Percentiles rank a stretch among this genome's conserved stretches.
These are phyloP conservation scores for Ylistrum balloti DNA, from an alignment of 1,140 invertebrate species.

Conservation along the genomic window DNA sequence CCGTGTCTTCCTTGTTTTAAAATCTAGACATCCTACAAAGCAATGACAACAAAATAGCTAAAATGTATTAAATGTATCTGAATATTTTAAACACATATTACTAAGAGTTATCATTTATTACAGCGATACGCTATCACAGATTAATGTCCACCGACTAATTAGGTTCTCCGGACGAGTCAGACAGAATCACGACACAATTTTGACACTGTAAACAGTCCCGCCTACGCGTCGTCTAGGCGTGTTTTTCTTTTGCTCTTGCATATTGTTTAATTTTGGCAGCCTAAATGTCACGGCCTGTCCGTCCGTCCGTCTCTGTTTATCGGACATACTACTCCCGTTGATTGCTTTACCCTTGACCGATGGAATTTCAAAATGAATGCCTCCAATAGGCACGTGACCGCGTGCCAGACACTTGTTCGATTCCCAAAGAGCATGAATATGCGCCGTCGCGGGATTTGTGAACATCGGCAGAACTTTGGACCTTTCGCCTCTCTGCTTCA, in stretches of 20 bases:
- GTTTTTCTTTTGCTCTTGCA: neutral
- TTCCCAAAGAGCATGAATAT: constrained; percentile 8
- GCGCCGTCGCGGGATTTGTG: neutral
- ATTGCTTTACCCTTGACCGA: neutral
- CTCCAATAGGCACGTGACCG: neutral
- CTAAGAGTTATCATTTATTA: too few relatives aligned
- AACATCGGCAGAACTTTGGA: neutral
- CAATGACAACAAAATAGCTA: too few relatives aligned
- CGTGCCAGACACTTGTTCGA: constrained; percentile 5
- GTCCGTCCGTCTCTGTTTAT: neutral
- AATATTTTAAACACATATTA: too few relatives aligned
- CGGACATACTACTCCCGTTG: neutral
- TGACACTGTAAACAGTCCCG: neutral
- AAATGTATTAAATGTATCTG: too few relatives aligned
- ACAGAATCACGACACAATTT: neutral
- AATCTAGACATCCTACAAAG: too few relatives aligned
- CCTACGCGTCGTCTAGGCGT: neutral
- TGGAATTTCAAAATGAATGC: constrained; percentile 13
- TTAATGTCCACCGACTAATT: too few relatives aligned
- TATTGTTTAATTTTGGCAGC: neutral
- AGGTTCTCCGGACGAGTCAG: too few relatives aligned
- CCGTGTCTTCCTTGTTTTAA: too few relatives aligned
- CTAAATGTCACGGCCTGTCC: neutral
- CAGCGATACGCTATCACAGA: too few relatives aligned
- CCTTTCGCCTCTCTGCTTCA: neutral